Evolutionary conservation across 2,888 invertebrate genomes (phyloP), one percentile per base, ranked within the genome.

Genomic region (Cyclophora albipunctata): DNA sequence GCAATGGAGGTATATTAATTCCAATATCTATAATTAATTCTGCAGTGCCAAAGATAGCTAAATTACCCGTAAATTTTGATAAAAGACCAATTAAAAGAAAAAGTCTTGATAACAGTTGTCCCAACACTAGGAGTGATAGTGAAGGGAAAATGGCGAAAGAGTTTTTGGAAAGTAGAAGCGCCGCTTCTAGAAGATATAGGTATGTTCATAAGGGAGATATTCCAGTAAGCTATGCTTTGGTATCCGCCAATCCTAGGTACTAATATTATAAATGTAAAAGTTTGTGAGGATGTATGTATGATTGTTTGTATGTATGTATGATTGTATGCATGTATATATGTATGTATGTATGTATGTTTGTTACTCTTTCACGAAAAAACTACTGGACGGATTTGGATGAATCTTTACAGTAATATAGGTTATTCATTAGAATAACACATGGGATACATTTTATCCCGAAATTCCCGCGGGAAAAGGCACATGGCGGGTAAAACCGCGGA

Each of bases 151-250:
- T 43, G 51, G 44, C 40, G 50, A 1, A 57, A 3, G 55, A 55
- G 34, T 68, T 71, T 4, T 55, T 75, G 41, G 74, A 78, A 33
- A 74, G 74, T 7, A 66, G 76, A 46, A 73, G 74, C 3, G 86
- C 84, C 0, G 86, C 86, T 3, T 84, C 87, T 0, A 79, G 73
- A 49, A 59, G 80, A 66, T 80, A 80, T 45, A 75, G 76, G 75
- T 78, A 59, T 49, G 51, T 47, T 35, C 43, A 44, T 45, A 40
- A 7, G 48, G 4, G n/a, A 20, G 20, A 7, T 47, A 45, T 2
- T 7, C 6, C 40, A 3, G 40, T 3, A 40, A 40, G 3, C 40
- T 6, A 40, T 7, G 3, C 3, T 40, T 40, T 5, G 40, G 40
- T 5, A 40, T 40, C 3, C 7, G 3, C n/a, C 40, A 40, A 5